Conservation (phyloP, 2,888 invertebrate species). For the Neoascia interrupta region DNA sequence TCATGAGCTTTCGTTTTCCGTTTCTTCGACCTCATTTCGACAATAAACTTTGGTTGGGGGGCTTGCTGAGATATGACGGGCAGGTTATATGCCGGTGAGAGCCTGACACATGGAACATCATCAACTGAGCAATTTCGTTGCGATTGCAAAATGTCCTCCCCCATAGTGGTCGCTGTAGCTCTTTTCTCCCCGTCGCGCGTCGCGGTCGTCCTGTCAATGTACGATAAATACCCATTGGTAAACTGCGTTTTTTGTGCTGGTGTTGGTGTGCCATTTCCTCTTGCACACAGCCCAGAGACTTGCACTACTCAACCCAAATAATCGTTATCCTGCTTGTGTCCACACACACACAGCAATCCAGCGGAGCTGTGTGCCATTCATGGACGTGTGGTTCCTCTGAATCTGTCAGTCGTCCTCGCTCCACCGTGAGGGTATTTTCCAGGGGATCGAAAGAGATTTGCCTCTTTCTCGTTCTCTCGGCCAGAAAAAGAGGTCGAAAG, state of each 20-base stretch:
- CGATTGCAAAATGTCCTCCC: slow-evolving; percentile 41
- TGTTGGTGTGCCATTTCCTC: slow-evolving; percentile 32
- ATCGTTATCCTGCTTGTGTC: slow-evolving; percentile 51
- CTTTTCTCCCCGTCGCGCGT: too few relatives aligned
- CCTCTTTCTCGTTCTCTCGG: slow-evolving; percentile 24
- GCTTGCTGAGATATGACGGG: not conserved
- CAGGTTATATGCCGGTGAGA: slow-evolving; percentile 17
- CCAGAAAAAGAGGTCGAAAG: slow-evolving; percentile 79
- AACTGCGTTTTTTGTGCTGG: too few relatives aligned
- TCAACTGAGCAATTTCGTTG: slow-evolving; percentile 34
- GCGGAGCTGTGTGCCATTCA: slow-evolving; percentile 47
- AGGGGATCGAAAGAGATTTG: slow-evolving; percentile 29
- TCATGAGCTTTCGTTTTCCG: slow-evolving; percentile 78
- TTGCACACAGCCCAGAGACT: slow-evolving; percentile 14
- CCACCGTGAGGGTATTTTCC: slow-evolving; percentile 13
- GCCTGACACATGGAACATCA: slow-evolving; percentile 50
- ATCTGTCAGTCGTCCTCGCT: not conserved
- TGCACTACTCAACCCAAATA: slow-evolving; percentile 66
- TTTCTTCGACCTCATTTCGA: slow-evolving; percentile 78
- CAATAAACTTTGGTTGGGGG: slow-evolving; percentile 38
- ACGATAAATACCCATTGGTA: too few relatives aligned
- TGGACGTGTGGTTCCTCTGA: too few relatives aligned
- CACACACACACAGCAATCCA: slow-evolving; percentile 24
- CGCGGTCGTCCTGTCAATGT: slow-evolving; percentile 1
- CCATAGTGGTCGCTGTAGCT: too few relatives aligned